Conservation (phyloP, 2,113 vertebrate species). For the Oceanodroma tethys region DNA sequence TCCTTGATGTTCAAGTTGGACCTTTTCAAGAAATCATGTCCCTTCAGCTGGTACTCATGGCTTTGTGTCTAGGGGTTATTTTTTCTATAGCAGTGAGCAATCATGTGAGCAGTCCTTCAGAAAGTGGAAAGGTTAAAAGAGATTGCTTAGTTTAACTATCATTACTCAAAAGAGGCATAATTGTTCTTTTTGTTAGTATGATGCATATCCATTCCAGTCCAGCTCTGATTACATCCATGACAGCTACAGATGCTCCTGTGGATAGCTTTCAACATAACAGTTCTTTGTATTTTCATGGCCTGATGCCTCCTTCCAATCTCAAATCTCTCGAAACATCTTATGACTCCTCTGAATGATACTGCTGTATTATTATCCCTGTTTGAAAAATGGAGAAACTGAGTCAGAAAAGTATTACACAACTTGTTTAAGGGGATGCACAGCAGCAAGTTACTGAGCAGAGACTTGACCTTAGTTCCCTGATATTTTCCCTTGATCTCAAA, state of each 20-base stretch:
- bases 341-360: not conserved
- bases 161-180: not conserved
- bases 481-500: not conserved
- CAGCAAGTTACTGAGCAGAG: not conserved
- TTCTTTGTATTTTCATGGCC: not conserved
- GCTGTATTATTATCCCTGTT: not conserved
- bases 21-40: not conserved
- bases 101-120: not conserved
- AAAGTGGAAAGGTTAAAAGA: not conserved
- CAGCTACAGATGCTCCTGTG: not conserved
- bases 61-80: not conserved
- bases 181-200: not conserved
- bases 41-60: not conserved
- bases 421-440: not conserved
- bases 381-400: not conserved
- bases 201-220: not conserved
- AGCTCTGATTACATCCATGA: not conserved
- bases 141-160: not conserved
- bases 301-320: not conserved
- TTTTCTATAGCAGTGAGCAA: not conserved
- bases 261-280: not conserved
- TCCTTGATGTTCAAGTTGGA: not conserved
- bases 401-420: not conserved
- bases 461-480: not conserved
- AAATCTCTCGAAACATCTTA: not conserved